phyloP scores from a whole-genome alignment of 1,140 invertebrate genomes.

The Monomorium pharaonis region DNA sequence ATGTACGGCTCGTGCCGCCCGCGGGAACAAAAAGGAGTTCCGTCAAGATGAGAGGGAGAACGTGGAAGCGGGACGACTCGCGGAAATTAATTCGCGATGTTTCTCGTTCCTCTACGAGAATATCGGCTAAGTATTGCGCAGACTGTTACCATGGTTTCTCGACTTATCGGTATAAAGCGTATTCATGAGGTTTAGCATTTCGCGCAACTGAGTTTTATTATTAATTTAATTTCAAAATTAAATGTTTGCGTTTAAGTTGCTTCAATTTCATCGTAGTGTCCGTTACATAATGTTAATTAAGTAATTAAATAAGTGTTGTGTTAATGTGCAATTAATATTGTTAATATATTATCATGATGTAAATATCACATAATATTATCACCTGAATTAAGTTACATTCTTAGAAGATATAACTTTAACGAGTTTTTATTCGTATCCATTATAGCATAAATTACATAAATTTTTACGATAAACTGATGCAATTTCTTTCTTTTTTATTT shows the following conservation, averaged over 20 bases:
- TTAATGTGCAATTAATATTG: neutral
- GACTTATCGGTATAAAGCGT: slow-evolving; percentile 18
- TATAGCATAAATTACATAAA: too few relatives aligned
- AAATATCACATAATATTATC: neutral
- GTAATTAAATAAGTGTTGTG: neutral
- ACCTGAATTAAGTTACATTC: slow-evolving; percentile 3
- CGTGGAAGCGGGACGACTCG: slow-evolving; percentile 1
- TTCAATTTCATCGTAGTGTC: neutral
- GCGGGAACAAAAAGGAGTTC: slow-evolving; percentile 43
- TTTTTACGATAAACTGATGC: too few relatives aligned
- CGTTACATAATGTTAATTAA: neutral
- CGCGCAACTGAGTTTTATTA: neutral
- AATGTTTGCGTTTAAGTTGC: neutral
- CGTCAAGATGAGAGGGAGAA: slow-evolving; percentile 35
- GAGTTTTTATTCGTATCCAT: neutral
- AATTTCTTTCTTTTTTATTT: neutral
- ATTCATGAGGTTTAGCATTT: neutral
- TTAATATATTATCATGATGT: neutral
- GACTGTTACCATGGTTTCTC: slow-evolving; percentile 1
- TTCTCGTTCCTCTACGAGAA: slow-evolving; percentile 10
- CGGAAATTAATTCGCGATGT: slow-evolving; percentile 64
- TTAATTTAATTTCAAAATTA: neutral
- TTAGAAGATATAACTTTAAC: too few relatives aligned
- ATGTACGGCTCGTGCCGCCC: slow-evolving; percentile 55
- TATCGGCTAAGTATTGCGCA: slow-evolving; percentile 11